Evolutionary conservation across 2,113 vertebrate genomes (phyloP).

Genomic region (Pongo pygmaeus): DNA sequence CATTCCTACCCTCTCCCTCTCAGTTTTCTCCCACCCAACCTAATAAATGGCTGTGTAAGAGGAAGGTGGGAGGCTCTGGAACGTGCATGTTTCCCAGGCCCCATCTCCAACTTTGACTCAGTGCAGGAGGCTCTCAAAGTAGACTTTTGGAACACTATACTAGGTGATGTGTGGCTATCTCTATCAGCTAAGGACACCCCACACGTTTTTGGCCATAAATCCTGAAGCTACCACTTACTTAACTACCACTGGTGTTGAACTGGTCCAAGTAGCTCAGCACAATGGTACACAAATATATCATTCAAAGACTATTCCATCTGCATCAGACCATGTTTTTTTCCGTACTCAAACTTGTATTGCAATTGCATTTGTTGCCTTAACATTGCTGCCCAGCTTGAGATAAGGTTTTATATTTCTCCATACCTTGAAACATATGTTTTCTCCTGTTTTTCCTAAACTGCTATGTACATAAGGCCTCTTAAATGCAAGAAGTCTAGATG

Average conservation of each 20-base stretch:
- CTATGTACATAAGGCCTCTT: not conserved
- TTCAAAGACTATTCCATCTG: not conserved
- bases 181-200: not conserved
- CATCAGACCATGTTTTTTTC: not conserved
- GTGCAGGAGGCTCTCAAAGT: not conserved
- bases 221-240: not conserved
- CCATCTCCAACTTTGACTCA: not conserved
- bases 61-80: not conserved
- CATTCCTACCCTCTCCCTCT: not conserved
- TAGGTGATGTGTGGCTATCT: not conserved
- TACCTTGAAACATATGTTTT: not conserved
- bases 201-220: conserved; percentile 28
- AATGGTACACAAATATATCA: not conserved
- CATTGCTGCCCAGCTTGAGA: not conserved
- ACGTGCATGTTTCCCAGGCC: not conserved
- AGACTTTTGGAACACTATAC: not conserved
- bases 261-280: not conserved
- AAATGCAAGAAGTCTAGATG: conserved; percentile 2
- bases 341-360: not conserved
- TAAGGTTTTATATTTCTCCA: conserved; percentile 10
- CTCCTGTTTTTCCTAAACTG: conserved; percentile 37
- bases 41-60: conserved; percentile 12
- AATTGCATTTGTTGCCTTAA: conserved; percentile 10
- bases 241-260: not conserved
- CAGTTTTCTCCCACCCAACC: not conserved